Percentiles rank a stretch among this genome's conserved stretches.
These are phyloP conservation scores for Oreochromis tanganicae DNA, from an alignment of 2,113 vertebrate species.

Conservation along the genomic window DNA sequence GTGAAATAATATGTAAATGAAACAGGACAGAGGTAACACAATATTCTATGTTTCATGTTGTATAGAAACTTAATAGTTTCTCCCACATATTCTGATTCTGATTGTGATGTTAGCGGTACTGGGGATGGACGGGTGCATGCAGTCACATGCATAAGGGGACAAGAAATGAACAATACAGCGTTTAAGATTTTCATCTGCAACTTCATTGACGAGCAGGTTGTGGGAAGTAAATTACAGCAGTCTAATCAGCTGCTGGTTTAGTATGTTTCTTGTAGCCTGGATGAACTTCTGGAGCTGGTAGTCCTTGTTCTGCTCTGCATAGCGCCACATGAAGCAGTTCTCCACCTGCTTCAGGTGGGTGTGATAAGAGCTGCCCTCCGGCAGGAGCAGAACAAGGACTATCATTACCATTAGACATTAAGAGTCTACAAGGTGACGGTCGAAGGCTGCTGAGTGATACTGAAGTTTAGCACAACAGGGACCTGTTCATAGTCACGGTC, in stretches of 20 bases:
- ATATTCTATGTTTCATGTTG: neutral
- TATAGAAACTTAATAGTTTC: neutral
- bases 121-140: neutral
- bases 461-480: neutral
- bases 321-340: neutral
- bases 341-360: neutral
- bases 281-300: neutral
- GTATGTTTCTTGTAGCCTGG: neutral
- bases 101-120: accelerated
- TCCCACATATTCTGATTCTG: neutral
- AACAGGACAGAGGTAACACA: neutral
- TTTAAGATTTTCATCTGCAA: neutral
- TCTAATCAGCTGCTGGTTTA: neutral
- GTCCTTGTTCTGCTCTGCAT: neutral
- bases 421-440: neutral
- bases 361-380: neutral
- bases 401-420: neutral
- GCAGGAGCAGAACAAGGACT: neutral
- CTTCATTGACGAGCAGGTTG: neutral
- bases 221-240: accelerated
- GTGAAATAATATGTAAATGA: neutral
- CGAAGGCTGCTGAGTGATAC: accelerated
- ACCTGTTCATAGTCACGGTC: neutral
- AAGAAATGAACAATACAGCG: neutral
- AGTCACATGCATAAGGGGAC: accelerated